A percentile compares a stretch with the other conserved stretches of the same genome.
These are phyloP conservation scores for Phaethon lepturus DNA, from an alignment of 2,113 vertebrate species.

Conservation along the genomic window DNA sequence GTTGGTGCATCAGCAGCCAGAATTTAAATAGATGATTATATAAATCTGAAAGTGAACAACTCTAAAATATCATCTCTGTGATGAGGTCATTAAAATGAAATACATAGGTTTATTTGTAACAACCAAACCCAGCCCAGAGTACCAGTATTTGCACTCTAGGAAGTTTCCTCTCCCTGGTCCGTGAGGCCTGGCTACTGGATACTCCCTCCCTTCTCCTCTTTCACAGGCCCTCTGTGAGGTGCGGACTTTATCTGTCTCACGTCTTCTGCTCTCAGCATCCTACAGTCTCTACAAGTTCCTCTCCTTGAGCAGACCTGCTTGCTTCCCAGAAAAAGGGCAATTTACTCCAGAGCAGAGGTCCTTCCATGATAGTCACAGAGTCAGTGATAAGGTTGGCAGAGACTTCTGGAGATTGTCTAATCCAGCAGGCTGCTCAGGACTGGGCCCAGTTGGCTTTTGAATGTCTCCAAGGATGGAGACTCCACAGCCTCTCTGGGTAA, in stretches of 20 bases:
- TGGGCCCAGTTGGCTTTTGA: neutral
- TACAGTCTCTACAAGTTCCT: neutral
- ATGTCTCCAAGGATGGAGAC: neutral
- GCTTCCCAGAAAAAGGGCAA: neutral
- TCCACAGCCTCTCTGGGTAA: neutral
- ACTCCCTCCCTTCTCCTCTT: neutral
- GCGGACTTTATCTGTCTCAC: neutral
- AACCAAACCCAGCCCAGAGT: neutral
- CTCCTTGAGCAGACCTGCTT: neutral
- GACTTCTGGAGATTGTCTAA: neutral
- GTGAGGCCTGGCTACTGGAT: neutral
- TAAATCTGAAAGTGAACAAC: neutral
- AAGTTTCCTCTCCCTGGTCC: neutral
- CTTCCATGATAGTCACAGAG: neutral
- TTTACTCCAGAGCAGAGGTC: neutral
- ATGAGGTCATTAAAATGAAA: neutral
- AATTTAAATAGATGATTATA: slow-evolving; percentile 44
- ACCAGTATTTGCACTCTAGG: neutral
- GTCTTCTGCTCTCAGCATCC: neutral
- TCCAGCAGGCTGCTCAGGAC: neutral
- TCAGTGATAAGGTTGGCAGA: neutral
- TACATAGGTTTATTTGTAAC: neutral
- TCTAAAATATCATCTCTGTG: neutral
- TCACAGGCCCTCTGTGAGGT: neutral
- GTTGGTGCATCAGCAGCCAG: neutral